A percentile compares a stretch with the other conserved stretches of the same genome.
Evolutionary conservation across 2,888 invertebrate genomes (phyloP).

Genomic region (Trachelus troglodyta): DNA sequence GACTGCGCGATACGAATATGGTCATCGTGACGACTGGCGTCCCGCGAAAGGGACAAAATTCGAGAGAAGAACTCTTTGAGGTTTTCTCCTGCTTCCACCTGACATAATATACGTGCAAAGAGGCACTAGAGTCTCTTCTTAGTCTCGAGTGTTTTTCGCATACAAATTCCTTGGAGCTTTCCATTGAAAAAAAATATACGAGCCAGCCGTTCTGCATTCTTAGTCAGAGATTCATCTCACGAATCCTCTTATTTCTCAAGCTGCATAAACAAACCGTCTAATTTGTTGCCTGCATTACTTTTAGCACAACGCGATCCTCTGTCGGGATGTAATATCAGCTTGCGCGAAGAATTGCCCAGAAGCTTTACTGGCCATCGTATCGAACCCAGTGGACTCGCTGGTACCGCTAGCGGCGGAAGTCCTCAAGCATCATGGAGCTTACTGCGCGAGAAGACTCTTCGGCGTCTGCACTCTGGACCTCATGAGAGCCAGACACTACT

Average conservation of each 20-base stretch:
- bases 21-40: slow-evolving; percentile 76
- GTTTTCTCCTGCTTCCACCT: slow-evolving; percentile 11
- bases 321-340: slow-evolving; percentile 15
- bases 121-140: slow-evolving; percentile 31
- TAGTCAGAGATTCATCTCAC: not conserved
- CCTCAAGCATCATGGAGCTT: slow-evolving; percentile 36
- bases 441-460: slow-evolving; percentile 10
- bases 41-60: slow-evolving; percentile 71
- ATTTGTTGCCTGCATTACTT: not conserved
- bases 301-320: slow-evolving; percentile 54
- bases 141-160: slow-evolving; percentile 6
- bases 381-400: slow-evolving; percentile 24
- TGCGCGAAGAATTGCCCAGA: slow-evolving; percentile 19
- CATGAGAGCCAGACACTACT: slow-evolving; percentile 11
- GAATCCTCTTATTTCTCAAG: not conserved
- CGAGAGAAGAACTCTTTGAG: slow-evolving; percentile 72
- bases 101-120: not conserved
- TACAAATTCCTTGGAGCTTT: not conserved
- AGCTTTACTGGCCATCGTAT: slow-evolving; percentile 26
- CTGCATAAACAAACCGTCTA: not conserved
- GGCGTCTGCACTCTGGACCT: slow-evolving; percentile 13
- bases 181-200: not conserved
- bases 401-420: slow-evolving; percentile 22
- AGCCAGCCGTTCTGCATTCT: not conserved
- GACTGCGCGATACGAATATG: slow-evolving; percentile 66